Evolutionary conservation across 2,113 vertebrate genomes (phyloP).

Genomic region (Columbina picui): DNA sequence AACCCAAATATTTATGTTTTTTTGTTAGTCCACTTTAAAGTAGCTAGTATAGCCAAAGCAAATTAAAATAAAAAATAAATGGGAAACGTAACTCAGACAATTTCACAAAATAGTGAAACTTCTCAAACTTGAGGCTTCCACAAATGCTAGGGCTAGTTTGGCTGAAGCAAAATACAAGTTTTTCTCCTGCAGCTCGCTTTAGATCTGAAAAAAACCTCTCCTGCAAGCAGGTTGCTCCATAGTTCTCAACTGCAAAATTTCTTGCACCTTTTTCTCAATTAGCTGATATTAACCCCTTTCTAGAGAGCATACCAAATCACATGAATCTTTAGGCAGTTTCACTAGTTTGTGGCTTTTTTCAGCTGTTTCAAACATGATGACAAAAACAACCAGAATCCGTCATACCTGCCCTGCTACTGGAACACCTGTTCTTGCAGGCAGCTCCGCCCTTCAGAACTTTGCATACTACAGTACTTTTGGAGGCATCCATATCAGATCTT

Average conservation of each 20-base stretch:
- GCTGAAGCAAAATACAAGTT: not conserved
- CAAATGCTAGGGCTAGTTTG: not conserved
- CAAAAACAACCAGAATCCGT: not conserved
- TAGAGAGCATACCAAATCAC: not conserved
- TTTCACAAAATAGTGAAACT: not conserved
- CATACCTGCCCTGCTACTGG: not conserved
- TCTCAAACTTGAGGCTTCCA: not conserved
- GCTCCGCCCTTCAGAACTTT: not conserved
- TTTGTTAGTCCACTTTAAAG: not conserved
- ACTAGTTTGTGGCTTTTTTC: not conserved
- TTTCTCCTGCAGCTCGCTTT: not conserved
- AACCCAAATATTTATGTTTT: not conserved
- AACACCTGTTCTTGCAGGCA: not conserved
- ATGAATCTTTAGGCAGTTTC: not conserved
- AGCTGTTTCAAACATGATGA: not conserved
- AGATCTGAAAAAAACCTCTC: not conserved
- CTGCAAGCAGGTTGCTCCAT: not conserved
- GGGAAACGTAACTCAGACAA: not conserved
- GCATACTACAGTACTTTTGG: not conserved
- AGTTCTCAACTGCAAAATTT: slow-evolving; percentile 7
- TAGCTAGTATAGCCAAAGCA: not conserved
- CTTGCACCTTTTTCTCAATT: slow-evolving; percentile 44
- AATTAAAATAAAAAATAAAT: not conserved
- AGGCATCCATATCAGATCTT: not conserved
- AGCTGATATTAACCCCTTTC: not conserved